A percentile compares a stretch with the other conserved stretches of the same genome.
These are phyloP conservation scores for Chaetura pelagica DNA, from an alignment of 2,113 vertebrate genomes.

Conservation along the genomic window DNA sequence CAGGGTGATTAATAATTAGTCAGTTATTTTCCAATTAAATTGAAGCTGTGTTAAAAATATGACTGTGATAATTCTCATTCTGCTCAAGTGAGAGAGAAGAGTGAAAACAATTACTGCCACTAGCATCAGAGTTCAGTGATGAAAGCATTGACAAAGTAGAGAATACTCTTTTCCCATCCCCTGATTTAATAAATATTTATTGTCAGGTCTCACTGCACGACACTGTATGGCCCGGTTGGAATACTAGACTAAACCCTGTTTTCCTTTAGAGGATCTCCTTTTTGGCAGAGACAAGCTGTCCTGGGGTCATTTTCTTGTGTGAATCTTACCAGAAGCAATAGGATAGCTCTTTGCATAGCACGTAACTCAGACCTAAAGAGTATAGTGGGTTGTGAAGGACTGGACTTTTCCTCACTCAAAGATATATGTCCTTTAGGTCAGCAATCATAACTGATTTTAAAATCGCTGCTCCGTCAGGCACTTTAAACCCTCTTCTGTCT, in stretches of 20 bases:
- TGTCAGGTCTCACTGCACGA: rapidly evolving
- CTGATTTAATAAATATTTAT: not conserved
- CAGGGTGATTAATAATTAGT: not conserved
- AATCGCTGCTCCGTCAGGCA: too few relatives aligned
- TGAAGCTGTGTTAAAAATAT: not conserved
- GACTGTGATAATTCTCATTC: not conserved
- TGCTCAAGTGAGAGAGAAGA: not conserved
- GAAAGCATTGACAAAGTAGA: not conserved
- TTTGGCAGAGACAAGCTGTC: not conserved
- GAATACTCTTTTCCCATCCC: not conserved
- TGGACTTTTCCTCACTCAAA: too few relatives aligned
- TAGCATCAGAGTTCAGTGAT: not conserved
- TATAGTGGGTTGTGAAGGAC: too few relatives aligned
- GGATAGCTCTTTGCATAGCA: not conserved
- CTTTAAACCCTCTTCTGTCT: too few relatives aligned
- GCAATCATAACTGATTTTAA: too few relatives aligned
- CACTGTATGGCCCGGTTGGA: not conserved
- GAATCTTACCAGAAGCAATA: not conserved
- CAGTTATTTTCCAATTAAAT: not conserved
- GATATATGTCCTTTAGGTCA: too few relatives aligned
- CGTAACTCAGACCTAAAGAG: not conserved
- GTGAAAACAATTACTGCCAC: not conserved
- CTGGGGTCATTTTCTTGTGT: not conserved
- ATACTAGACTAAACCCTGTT: not conserved
- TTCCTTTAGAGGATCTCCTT: not conserved